A percentile compares a stretch with the other conserved stretches of the same genome.
phyloP scores from a whole-genome alignment of 2,113 vertebrate species.

The Seriola aureovittata region DNA sequence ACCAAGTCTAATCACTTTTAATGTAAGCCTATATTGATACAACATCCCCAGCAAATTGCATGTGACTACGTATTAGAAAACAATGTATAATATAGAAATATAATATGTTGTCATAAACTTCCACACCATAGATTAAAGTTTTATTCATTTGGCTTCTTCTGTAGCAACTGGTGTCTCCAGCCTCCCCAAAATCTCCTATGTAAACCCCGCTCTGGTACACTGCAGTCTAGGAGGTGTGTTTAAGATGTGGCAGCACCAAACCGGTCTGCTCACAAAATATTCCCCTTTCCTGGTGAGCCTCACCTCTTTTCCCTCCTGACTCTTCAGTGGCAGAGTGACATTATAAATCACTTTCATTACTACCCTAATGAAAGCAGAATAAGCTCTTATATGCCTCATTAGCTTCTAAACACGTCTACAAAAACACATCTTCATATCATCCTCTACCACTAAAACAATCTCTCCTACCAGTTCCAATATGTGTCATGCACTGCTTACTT shows the following conservation, averaged over 20 bases:
- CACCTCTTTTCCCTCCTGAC: background rate
- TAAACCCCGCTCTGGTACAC: no score
- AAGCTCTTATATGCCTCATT: background rate
- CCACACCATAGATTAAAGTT: background rate
- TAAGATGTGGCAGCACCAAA: no score
- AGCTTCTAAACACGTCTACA: background rate
- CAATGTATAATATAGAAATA: background rate
- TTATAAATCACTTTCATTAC: constrained; percentile 15
- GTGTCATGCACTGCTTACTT: background rate
- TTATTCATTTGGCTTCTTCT: background rate
- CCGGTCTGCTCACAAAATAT: background rate
- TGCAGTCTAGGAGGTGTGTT: no score
- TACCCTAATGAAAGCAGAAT: background rate
- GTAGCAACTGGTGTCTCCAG: no score
- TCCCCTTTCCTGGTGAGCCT: background rate
- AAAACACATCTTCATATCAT: background rate
- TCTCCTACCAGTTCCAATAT: background rate
- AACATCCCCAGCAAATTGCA: background rate
- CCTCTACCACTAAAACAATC: background rate
- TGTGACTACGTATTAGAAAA: background rate
- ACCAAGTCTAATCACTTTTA: background rate
- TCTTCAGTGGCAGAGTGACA: background rate
- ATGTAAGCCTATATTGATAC: background rate
- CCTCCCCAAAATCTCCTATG: background rate
- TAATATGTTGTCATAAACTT: background rate